Evolutionary conservation across 2,113 vertebrate genomes (phyloP).

Genomic region (Thunnus maccoyii): DNA sequence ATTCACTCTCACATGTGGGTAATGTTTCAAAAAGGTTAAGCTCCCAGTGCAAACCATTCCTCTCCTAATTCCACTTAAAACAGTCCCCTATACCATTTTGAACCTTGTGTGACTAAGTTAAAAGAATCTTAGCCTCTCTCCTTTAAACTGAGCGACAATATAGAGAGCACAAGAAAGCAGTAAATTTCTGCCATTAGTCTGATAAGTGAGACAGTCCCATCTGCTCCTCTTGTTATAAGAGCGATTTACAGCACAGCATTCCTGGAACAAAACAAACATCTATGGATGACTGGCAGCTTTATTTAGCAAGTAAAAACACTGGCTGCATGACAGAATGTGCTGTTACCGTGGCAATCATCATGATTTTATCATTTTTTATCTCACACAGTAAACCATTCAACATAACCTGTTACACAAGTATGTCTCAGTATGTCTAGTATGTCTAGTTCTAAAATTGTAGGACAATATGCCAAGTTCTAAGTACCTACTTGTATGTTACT

Average conservation of each 20-base stretch:
- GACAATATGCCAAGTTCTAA: background rate
- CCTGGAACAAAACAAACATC: constrained; percentile 42
- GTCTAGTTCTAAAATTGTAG: background rate
- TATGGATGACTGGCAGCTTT: constrained; percentile 44
- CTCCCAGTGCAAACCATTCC: constrained; percentile 1
- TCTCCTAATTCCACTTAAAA: background rate
- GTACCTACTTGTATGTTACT: background rate
- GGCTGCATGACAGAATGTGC: constrained; percentile 8
- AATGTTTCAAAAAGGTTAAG: constrained; percentile 30
- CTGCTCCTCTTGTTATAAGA: constrained; percentile 60
- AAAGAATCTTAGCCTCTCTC: background rate
- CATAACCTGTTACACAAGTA: constrained; percentile 17
- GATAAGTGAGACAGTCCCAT: constrained; percentile 51
- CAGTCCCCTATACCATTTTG: background rate
- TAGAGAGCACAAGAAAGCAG: constrained; percentile 3
- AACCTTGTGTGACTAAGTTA: constrained; percentile 9
- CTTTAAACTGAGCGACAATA: constrained; percentile 11
- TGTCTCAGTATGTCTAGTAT: background rate
- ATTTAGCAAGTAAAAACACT: constrained; percentile 23
- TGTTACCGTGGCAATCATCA: background rate
- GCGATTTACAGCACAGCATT: constrained; percentile 55
- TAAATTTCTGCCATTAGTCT: constrained; percentile 32
- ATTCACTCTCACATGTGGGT: constrained; percentile 33
- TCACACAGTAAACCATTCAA: constrained; percentile 9
- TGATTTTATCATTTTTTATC: constrained; percentile 21